phyloP scores from a whole-genome alignment of 1,140 invertebrate species.

The Galleria mellonella region DNA sequence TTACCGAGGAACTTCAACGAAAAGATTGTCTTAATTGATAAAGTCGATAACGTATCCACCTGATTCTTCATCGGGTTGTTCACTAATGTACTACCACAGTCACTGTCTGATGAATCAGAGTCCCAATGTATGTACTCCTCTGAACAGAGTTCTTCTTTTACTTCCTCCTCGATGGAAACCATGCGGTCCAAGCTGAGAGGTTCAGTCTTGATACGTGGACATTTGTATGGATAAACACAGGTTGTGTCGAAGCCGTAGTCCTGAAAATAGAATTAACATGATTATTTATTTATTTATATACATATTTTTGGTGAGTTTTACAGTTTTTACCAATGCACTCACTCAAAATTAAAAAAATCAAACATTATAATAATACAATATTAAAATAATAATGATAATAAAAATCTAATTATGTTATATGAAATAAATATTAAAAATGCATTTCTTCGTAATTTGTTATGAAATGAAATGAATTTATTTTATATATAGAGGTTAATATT shows the following conservation, averaged over 20 bases:
- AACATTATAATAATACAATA: too few species aligned
- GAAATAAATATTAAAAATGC: too few species aligned
- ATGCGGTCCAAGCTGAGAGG: slow-evolving; percentile 20
- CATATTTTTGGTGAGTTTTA: too few species aligned
- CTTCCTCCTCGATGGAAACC: slow-evolving; percentile 38
- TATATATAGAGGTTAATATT: too few species aligned
- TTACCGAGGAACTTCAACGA: slow-evolving; percentile 35
- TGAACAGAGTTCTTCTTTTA: slow-evolving; percentile 24
- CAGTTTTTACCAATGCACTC: too few species aligned
- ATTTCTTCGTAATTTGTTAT: too few species aligned
- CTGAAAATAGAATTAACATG: slow-evolving; percentile 24
- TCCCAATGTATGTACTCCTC: slow-evolving; percentile 43
- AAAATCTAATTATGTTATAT: too few species aligned
- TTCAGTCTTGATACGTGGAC: slow-evolving; percentile 20
- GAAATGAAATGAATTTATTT: too few species aligned
- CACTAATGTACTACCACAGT: not conserved
- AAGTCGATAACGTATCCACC: slow-evolving; percentile 17
- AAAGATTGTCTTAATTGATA: slow-evolving; percentile 37
- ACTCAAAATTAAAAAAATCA: too few species aligned
- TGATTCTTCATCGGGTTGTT: slow-evolving; percentile 16
- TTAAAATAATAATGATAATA: too few species aligned
- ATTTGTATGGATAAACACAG: slow-evolving; percentile 37
- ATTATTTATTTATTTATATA: not conserved
- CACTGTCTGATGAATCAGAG: slow-evolving; percentile 20
- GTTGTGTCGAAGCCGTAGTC: slow-evolving; percentile 33